Conservation (phyloP, 2,888 invertebrate species). For the Tenthredo amoena region DNA sequence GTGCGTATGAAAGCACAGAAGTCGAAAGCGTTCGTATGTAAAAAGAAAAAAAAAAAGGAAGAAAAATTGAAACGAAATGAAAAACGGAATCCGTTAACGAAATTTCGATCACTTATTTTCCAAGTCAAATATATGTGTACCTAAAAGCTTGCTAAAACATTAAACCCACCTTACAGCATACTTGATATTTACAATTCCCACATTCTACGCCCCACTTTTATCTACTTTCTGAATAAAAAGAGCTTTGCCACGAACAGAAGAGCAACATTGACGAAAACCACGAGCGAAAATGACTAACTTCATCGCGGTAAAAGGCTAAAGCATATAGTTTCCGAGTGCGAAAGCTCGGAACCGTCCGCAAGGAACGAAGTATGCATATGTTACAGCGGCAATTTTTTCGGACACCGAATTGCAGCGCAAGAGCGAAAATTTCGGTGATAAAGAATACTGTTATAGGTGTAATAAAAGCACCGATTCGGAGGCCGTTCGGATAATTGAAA, state of each 20-base stretch:
- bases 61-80: not conserved
- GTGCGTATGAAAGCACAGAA: not conserved
- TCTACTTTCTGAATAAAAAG: not conserved
- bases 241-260: not conserved
- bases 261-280: not conserved
- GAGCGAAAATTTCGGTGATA: not conserved
- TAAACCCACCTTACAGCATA: not conserved
- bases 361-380: not conserved
- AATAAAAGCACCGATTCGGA: not conserved
- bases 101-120: constrained; percentile 6
- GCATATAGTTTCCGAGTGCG: not conserved
- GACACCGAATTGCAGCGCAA: not conserved
- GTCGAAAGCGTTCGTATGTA: not conserved
- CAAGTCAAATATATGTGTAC: not conserved
- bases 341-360: not conserved
- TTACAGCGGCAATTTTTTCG: not conserved
- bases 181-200: not conserved
- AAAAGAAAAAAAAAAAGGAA: not conserved
- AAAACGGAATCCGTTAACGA: not conserved
- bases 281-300: not conserved
- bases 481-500: not conserved
- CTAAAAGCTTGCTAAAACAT: not conserved
- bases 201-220: not conserved
- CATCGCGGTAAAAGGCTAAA: not conserved
- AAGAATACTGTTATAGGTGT: not conserved